Evolutionary conservation across 2,888 invertebrate genomes (phyloP).

Genomic region (Exephanes ischioxanthus): DNA sequence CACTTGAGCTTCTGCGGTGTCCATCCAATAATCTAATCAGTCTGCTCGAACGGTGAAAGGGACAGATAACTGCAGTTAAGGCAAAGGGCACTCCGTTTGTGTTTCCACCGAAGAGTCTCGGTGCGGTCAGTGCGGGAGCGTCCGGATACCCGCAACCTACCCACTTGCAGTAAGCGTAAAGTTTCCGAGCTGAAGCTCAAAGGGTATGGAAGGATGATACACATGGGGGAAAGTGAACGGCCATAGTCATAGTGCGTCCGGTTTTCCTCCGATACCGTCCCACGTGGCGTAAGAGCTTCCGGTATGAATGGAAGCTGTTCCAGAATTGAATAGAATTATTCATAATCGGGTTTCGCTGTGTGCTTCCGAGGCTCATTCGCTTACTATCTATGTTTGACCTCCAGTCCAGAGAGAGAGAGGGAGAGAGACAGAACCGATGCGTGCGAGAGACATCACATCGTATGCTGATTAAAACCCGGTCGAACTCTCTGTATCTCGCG

Average conservation of each 20-base stretch:
- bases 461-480: neutral
- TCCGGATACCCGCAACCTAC: constrained; percentile 23
- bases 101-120: constrained; percentile 31
- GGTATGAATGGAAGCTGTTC: constrained; percentile 53
- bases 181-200: constrained; percentile 52
- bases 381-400: neutral
- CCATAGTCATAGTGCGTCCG: neutral
- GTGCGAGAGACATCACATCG: neutral
- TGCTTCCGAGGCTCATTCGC: constrained; percentile 26
- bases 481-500: neutral
- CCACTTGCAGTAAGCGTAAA: constrained; percentile 13
- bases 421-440: neutral
- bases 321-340: constrained; percentile 63
- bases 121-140: constrained; percentile 13
- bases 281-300: constrained; percentile 33
- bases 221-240: neutral
- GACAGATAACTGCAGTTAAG: constrained; percentile 24
- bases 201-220: constrained; percentile 9
- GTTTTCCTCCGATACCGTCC: constrained; percentile 23
- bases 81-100: constrained; percentile 16
- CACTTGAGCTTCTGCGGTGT: constrained; percentile 26
- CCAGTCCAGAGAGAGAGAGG: neutral
- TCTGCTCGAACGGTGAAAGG: constrained; percentile 24
- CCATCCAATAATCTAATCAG: constrained; percentile 38
- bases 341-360: constrained; percentile 58